Conservation (phyloP, 2,797 vertebrate genomes). For the Oophaga sylvatica region DNA sequence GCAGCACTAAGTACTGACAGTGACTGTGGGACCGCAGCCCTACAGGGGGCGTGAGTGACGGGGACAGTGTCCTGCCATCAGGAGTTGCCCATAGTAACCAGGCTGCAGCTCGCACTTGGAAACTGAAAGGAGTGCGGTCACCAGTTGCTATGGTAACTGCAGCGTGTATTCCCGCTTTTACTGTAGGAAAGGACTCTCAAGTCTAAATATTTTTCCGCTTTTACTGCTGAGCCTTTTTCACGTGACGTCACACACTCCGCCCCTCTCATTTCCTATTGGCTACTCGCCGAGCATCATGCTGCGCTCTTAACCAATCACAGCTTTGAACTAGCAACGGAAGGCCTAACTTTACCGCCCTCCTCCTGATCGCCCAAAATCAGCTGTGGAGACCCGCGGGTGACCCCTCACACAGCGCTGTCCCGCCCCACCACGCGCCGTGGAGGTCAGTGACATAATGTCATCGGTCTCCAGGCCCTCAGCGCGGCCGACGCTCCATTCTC, state of each 20-base stretch:
- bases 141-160: neutral
- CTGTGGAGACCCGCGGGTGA: slow-evolving; percentile 55
- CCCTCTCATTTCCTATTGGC: slow-evolving; percentile 32
- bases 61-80: too few relatives aligned
- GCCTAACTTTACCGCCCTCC: slow-evolving; percentile 25
- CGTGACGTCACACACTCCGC: neutral
- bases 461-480: neutral
- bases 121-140: neutral
- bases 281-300: neutral
- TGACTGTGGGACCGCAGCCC: too few relatives aligned
- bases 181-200: too few relatives aligned
- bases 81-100: neutral
- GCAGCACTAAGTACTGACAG: too few relatives aligned
- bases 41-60: too few relatives aligned
- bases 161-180: accelerated
- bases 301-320: neutral
- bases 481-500: neutral
- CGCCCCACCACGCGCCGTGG: neutral
- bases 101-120: neutral
- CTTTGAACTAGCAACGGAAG: slow-evolving; percentile 24
- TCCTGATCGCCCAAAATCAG: neutral
- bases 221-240: neutral
- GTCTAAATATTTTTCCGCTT: too few relatives aligned
- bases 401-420: too few relatives aligned
- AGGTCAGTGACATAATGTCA: too few relatives aligned